Conservation (phyloP, 2,888 invertebrate species). For the Lasiommata megera region DNA sequence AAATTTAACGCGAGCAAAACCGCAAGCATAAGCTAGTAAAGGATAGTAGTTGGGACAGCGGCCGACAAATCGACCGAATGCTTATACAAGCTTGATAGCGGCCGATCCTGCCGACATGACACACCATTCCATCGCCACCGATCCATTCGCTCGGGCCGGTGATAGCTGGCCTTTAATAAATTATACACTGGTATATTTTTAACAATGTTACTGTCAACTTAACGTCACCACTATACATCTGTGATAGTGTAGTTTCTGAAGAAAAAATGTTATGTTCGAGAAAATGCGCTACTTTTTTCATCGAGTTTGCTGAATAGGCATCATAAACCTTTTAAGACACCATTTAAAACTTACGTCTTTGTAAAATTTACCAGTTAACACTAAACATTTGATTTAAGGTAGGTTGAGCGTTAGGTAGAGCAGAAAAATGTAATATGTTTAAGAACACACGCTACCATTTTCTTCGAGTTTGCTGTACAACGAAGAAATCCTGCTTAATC, state of each 20-base stretch:
- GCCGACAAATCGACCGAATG: constrained; percentile 66
- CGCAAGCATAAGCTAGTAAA: too few relatives aligned
- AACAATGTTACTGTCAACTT: constrained; percentile 42
- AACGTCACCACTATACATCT: constrained; percentile 39
- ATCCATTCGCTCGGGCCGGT: constrained; percentile 27
- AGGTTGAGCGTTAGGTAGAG: too few relatives aligned
- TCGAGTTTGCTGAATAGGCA: too few relatives aligned
- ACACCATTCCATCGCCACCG: constrained; percentile 30
- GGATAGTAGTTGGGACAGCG: constrained; percentile 51
- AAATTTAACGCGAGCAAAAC: too few relatives aligned
- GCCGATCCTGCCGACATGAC: constrained; percentile 42
- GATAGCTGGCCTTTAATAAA: constrained; percentile 63
- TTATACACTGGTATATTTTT: constrained; percentile 58
- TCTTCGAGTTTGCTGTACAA: too few relatives aligned
- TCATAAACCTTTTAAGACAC: too few relatives aligned
- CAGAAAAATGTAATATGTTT: too few relatives aligned
- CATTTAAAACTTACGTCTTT: too few relatives aligned
- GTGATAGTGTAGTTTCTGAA: constrained; percentile 38
- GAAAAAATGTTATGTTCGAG: constrained; percentile 38
- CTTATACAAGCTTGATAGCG: constrained; percentile 56
- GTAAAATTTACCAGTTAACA: too few relatives aligned
- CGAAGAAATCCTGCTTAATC: too few relatives aligned
- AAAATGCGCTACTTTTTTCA: not conserved
- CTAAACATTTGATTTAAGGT: too few relatives aligned
- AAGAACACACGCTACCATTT: too few relatives aligned